phyloP scores from a whole-genome alignment of 2,113 vertebrate genomes.

The Phalacrocorax brasilianus region DNA sequence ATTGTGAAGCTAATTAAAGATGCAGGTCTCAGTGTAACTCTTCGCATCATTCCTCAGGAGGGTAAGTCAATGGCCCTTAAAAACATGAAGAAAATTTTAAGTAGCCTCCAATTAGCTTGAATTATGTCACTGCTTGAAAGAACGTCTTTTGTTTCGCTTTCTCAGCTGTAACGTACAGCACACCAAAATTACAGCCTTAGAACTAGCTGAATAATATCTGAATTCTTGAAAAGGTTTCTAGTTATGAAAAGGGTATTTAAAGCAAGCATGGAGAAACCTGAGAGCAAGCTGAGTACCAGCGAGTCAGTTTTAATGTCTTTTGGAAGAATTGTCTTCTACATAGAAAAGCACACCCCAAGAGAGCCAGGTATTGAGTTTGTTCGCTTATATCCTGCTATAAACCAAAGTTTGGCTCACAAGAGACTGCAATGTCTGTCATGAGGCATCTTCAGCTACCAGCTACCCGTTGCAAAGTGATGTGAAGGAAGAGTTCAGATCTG shows the following conservation, averaged over 20 bases:
- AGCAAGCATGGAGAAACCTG: background rate
- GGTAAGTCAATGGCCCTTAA: constrained; percentile 81
- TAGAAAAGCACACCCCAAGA: background rate
- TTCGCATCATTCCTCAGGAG: constrained; percentile 96
- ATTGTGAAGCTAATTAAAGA: constrained; percentile 99
- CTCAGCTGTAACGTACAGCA: background rate
- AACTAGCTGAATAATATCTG: background rate
- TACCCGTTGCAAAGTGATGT: background rate
- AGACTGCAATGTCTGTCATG: background rate
- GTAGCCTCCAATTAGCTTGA: constrained; percentile 62
- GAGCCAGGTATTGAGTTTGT: background rate
- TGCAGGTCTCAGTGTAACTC: constrained; percentile 93
- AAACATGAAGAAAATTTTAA: constrained; percentile 58
- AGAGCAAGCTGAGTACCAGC: background rate
- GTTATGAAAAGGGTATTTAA: constrained; percentile 13
- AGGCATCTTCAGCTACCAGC: background rate
- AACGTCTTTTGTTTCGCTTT: constrained; percentile 28
- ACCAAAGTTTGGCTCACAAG: background rate
- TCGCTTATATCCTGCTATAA: background rate
- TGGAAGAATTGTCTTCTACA: background rate
- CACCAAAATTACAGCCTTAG: constrained; percentile 19
- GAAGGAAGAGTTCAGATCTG: background rate
- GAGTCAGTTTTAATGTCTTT: background rate
- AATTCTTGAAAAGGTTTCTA: constrained; percentile 34
- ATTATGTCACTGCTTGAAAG: constrained; percentile 44